Percentiles rank a stretch among this genome's conserved stretches.
Evolutionary conservation across 53 echinoderm and acorn worm species (phyloP).

Genomic region (Henricia sp.): DNA sequence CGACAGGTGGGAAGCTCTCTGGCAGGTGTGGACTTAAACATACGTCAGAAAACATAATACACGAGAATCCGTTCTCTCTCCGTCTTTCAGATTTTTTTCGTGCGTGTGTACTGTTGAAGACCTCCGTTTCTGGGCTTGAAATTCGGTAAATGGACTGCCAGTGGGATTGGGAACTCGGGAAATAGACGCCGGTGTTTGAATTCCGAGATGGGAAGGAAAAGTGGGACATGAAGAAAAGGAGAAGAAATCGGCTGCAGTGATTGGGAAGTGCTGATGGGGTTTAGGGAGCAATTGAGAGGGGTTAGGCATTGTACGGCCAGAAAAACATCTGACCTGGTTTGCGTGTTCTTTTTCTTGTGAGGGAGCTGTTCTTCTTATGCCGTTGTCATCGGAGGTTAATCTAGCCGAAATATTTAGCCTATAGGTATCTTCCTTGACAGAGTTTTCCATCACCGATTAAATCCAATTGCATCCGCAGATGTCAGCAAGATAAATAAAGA

Average conservation of each 20-base stretch:
- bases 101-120: neutral
- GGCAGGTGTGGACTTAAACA: conserved; percentile 49
- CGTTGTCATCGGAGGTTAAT: conserved; percentile 12
- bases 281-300: neutral
- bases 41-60: neutral
- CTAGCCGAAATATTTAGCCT: conserved; percentile 48
- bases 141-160: conserved; percentile 34
- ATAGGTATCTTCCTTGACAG: conserved; percentile 13
- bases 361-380: neutral
- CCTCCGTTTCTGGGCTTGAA: neutral
- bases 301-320: neutral
- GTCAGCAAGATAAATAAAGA: no score
- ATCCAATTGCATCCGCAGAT: conserved; percentile 41
- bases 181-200: conserved; percentile 33
- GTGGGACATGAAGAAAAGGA: neutral
- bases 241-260: conserved; percentile 10
- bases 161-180: conserved; percentile 19
- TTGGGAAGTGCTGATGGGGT: conserved; percentile 53
- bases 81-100: neutral
- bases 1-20: conserved; percentile 32
- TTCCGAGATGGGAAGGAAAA: neutral
- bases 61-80: conserved; percentile 15
- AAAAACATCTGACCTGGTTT: conserved; percentile 39
- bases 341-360: neutral
- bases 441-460: conserved; percentile 23